A percentile compares a stretch with the other conserved stretches of the same genome.
Evolutionary conservation across 2,113 vertebrate genomes (phyloP).

Genomic region (Anhinga anhinga): DNA sequence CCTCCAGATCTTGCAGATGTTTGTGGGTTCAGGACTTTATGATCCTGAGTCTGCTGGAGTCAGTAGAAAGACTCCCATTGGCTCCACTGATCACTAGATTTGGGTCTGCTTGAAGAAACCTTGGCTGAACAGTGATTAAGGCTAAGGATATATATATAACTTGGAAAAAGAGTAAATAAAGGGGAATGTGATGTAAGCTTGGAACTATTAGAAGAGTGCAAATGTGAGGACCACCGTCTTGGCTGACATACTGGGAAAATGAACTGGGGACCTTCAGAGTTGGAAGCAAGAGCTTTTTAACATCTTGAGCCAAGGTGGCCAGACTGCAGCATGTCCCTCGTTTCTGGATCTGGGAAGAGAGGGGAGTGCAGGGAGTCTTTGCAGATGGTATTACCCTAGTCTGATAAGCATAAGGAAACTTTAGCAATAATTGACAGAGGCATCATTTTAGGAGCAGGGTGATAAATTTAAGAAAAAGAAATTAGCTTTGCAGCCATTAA

Average conservation of each 20-base stretch:
- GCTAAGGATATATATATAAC: neutral
- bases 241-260: conserved; percentile 62
- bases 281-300: conserved; percentile 8
- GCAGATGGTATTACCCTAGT: neutral
- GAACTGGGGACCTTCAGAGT: conserved; percentile 41
- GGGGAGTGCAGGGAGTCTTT: neutral
- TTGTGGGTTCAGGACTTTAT: conserved; percentile 44
- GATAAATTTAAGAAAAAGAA: neutral
- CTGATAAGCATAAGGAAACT: neutral
- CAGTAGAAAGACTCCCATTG: conserved; percentile 29
- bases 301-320: neutral
- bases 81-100: neutral
- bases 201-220: conserved; percentile 49
- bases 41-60: neutral
- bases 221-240: conserved; percentile 58
- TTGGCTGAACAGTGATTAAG: conserved; percentile 19
- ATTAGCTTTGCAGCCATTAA: neutral
- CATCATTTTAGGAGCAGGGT: neutral
- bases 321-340: neutral
- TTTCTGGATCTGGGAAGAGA: neutral
- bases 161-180: conserved; percentile 53
- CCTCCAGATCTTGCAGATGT: conserved; percentile 56
- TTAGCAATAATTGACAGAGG: neutral
- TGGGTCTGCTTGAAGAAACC: conserved; percentile 28
- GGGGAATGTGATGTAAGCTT: conserved; percentile 53